Evolutionary conservation across 2,797 vertebrate species (phyloP), one percentile per base, ranked within the genome.

Genomic region (Pantherophis vulpinus): DNA sequence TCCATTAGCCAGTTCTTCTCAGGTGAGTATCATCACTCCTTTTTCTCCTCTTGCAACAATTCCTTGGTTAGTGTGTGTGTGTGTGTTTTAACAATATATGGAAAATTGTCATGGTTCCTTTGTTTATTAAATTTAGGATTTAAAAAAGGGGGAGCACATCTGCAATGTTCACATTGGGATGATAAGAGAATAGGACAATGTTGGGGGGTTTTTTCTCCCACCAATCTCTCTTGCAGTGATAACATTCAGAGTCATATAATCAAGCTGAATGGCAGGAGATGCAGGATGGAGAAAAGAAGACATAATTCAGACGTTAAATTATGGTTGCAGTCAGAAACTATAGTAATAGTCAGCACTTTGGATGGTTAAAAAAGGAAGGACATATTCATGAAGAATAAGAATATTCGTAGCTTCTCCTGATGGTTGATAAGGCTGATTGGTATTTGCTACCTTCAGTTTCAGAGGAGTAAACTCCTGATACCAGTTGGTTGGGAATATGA

Each of bases 1-100:
- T 99, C 99, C 92, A 98, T 99, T 92, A 98, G 98, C 92, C 98
- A 99, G 96, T 99, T 99, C 98, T 99, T 99, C 97, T 98, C 98
- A 94, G 99, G 99, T 99, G 97, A 98, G 99, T 86, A 94, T 86
- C 32, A 86, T 92, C 93, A 59, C 63, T 47, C 27, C 4, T 87
- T 9, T 27, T 9, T 93, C 59, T 83, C 93, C 23, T 66, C 86
- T 88, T 58, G 2, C 20, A 55, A 83, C 37, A 83, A 25, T 83
- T 83, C 37, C 20, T 83, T 23, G 10, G 42, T 74, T 37, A 37
- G 16, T 8, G 27, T 37, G 47, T 51, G 47, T 47, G 5, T 6
- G 6, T 74, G 51, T 74, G 32, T 74, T 37, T 66, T 2, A 2
- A 37, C n/a, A 74, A 74, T 9, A 37, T 20, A 74, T 18, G 70